Evolutionary conservation across 2,113 vertebrate genomes (phyloP).

Genomic region (Myotis brandtii): DNA sequence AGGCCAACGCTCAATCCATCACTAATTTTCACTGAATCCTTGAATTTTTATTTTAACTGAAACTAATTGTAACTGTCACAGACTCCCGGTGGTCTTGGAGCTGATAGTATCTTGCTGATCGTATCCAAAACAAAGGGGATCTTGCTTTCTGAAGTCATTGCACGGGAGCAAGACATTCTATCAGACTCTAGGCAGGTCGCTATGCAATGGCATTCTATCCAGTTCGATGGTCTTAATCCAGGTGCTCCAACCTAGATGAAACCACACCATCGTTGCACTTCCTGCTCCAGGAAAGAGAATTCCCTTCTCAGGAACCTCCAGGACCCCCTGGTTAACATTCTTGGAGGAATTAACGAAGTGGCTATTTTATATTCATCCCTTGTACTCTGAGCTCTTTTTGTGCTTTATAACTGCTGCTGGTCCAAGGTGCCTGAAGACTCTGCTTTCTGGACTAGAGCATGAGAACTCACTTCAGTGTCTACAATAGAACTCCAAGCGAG

Average conservation of each 20-base stretch:
- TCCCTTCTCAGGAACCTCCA: background rate
- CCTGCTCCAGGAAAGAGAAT: background rate
- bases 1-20: no score
- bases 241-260: background rate
- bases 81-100: background rate
- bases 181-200: background rate
- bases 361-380: background rate
- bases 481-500: background rate
- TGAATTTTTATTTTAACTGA: background rate
- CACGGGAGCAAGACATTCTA: background rate
- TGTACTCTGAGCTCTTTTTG: background rate
- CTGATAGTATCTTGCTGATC: background rate
- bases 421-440: background rate
- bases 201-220: background rate
- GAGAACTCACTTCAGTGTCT: background rate
- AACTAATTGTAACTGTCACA: background rate
- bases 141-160: background rate
- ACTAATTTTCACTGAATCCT: background rate
- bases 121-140: background rate
- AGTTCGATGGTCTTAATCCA: background rate
- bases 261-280: background rate
- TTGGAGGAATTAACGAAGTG: background rate
- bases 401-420: background rate
- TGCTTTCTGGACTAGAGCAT: background rate
- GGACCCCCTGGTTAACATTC: background rate